These are phyloP conservation scores for Bombus superbus DNA, from an alignment of 1,140 invertebrate genomes.

Conservation along the genomic window DNA sequence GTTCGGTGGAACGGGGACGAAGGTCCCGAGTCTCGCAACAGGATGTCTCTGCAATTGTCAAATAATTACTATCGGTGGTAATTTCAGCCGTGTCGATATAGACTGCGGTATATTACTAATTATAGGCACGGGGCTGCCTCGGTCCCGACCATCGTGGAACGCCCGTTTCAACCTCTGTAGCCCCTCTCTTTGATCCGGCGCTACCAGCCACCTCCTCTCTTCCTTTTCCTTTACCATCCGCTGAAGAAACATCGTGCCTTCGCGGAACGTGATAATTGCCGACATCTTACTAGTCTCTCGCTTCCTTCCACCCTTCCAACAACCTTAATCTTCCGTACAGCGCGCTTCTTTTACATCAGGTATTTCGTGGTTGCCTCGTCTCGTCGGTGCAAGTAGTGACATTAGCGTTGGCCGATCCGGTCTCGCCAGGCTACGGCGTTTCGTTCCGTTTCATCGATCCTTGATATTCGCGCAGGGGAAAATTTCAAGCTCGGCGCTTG, in stretches of 20 bases:
- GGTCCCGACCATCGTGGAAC: conserved; percentile 60
- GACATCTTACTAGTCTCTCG: neutral
- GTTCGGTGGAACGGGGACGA: conserved; percentile 41
- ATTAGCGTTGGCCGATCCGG: neutral
- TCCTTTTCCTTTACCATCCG: conserved; percentile 40
- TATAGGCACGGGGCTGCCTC: conserved; percentile 63
- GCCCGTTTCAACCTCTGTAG: conserved; percentile 29
- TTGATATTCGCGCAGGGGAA: neutral
- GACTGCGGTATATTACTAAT: conserved; percentile 75
- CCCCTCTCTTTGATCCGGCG: conserved; percentile 60
- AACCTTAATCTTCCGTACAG: neutral
- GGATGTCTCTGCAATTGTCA: conserved; percentile 77
- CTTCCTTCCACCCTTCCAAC: neutral
- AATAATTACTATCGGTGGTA: conserved; percentile 77
- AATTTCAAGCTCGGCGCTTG: neutral
- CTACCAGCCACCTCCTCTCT: conserved; percentile 28
- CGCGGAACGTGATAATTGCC: conserved; percentile 54
- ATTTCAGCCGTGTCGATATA: conserved; percentile 74
- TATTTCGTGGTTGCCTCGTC: neutral
- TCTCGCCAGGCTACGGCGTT: neutral
- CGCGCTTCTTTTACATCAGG: neutral
- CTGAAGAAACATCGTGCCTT: neutral
- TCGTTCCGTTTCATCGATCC: neutral
- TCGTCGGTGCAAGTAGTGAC: too few species aligned
- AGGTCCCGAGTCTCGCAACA: conserved; percentile 69